Base-by-base conservation (phyloP, 92 coral and sea anemone genomes). In the Diadumene lineata region DNA sequence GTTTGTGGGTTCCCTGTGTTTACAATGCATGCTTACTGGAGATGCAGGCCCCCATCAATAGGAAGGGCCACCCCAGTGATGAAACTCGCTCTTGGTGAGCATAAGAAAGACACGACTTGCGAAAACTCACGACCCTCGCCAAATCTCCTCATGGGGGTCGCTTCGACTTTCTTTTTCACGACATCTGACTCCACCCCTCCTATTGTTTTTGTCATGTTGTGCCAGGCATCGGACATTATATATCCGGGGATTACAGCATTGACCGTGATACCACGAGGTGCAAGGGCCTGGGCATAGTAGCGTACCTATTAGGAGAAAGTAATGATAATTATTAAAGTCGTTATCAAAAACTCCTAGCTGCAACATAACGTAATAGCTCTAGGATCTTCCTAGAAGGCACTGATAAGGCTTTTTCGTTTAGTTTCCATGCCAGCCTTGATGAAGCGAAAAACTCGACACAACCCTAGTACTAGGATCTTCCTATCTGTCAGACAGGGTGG, bases 171-270 rank as follows among this genome's bases (percentile, higher is more conserved):
- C 50, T 83, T 77, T 76, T 77, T 73, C 46, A 89, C 87, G 56
- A 83, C 79, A 25, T 89, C 91, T 44, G 92, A 76, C 22, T 73
- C 60, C 57, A 89, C 72, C 1, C 94, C 94, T 33, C 94, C 94
- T 73, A 75, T 58, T 2, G 82, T 48, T 23, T 75, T 85, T 1
- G 94, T 75, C 91, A 89, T 73, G 48, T 80, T 77, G 71, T 79
- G 85, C 94, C 94, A 89, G 16, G 94, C 94, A 51, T 89, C 94
- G 1, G 94, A 89, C 83, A 89, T 64, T 51, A 89, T 74, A 61
- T 77, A 89, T 32, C 94, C 94, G 23, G 94, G 94, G 38, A 89
- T 89, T 73, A 89, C 87, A 4, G 87, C 94, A 31, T 89, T 89
- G 32, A 89, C 94, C 23, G 94, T 89, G 78, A 89, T 89, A 8